A percentile compares a stretch with the other conserved stretches of the same genome.
Conservation (phyloP, 2,797 vertebrate genomes). For the Halcyon leucocephala region DNA sequence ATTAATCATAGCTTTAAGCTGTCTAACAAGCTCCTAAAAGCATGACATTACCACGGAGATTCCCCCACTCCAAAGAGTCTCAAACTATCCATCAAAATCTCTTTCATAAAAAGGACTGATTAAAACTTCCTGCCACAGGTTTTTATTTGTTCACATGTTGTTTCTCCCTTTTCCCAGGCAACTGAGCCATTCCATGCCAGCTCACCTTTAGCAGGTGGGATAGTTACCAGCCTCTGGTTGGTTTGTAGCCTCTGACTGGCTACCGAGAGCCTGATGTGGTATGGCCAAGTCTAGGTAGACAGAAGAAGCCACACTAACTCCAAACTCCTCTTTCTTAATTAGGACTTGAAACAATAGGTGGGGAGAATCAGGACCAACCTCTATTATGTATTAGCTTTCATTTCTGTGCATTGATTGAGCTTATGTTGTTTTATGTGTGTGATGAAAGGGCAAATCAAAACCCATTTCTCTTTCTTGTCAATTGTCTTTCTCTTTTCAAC, state of each 20-base stretch:
- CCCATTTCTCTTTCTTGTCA: slow-evolving; percentile 63
- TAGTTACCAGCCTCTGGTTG: slow-evolving; percentile 48
- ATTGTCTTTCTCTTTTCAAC: slow-evolving; percentile 54
- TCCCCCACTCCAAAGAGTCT: slow-evolving; percentile 22
- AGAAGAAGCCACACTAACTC: slow-evolving; percentile 66
- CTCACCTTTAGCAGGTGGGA: slow-evolving; percentile 56
- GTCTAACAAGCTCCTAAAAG: slow-evolving; percentile 57
- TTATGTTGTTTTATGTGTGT: slow-evolving; percentile 73
- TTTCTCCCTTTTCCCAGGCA: slow-evolving; percentile 72
- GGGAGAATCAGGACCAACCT: slow-evolving; percentile 42
- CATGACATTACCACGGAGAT: slow-evolving; percentile 57
- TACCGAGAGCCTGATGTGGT: slow-evolving; percentile 76
- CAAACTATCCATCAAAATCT: slow-evolving; percentile 84
- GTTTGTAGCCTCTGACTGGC: no score
- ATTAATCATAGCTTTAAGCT: slow-evolving; percentile 74
- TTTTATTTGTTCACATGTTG: slow-evolving; percentile 74
- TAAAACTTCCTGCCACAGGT: slow-evolving; percentile 83
- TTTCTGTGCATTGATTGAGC: slow-evolving; percentile 83
- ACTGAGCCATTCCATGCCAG: neutral
- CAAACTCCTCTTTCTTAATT: slow-evolving; percentile 71
- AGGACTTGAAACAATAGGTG: slow-evolving; percentile 75
- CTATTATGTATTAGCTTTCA: slow-evolving; percentile 83
- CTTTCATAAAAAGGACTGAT: slow-evolving; percentile 80
- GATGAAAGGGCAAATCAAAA: slow-evolving; percentile 77
- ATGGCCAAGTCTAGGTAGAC: slow-evolving; percentile 61